Evolutionary conservation across 2,888 invertebrate species (phyloP), one percentile per base, ranked within the genome.

Genomic region (Bugula neritina): DNA sequence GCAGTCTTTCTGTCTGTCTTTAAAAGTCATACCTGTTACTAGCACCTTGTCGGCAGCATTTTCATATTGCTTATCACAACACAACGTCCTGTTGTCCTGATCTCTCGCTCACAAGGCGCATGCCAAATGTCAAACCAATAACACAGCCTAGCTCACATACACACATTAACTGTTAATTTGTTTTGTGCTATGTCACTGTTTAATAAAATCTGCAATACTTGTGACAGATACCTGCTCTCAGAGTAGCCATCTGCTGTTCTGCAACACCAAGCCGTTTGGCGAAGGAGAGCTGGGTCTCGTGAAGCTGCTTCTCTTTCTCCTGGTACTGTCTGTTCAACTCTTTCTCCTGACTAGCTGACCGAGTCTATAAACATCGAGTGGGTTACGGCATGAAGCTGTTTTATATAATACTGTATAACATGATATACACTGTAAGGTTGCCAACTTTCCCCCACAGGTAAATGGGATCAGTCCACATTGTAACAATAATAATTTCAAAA

Each of bases 191-290:
- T n/a, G n/a, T n/a, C n/a, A n/a, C n/a, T n/a, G n/a, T n/a, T n/a
- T n/a, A n/a, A n/a, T n/a, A n/a, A n/a, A n/a, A n/a, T n/a, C n/a
- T n/a, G n/a, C n/a, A n/a, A n/a, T n/a, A n/a, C n/a, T n/a, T n/a
- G n/a, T n/a, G n/a, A n/a, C n/a, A n/a, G n/a, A 13, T 58, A 70
- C 70, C 70, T 70, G 70, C 79, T 75, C 83, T 84, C 73, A 86
- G 78, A 63, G 82, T 78, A 72, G 81, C 75, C 54, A 83, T 82
- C 76, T 80, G 80, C 74, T 82, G 81, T 76, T 86, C 85, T 34
- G 85, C 82, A 74, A 86, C 85, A 69, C 84, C 83, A 35, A 86
- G 78, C 77, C 84, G 84, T 75, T 79, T 80, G 54, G 81, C 82
- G 70, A 84, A 80, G n/a, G 78, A 74, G 70, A 81, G 76, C 75